Conservation (phyloP, 2,113 vertebrate species). For the Oncorhynchus mykiss region DNA sequence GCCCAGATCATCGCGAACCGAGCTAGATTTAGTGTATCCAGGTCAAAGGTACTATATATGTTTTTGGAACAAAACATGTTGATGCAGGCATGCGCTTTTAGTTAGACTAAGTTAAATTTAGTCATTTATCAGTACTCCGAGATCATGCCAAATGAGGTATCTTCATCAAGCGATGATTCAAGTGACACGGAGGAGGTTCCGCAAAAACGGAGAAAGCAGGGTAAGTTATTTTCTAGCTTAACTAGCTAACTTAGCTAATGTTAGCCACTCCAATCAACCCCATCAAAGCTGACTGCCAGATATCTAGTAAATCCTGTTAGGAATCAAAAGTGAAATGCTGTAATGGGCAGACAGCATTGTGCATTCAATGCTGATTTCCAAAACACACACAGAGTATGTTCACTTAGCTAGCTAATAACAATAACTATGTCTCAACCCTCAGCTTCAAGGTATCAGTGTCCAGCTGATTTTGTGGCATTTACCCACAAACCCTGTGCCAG, state of each 20-base stretch:
- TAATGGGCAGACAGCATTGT: background rate
- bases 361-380: background rate
- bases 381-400: no score
- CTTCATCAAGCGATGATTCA: background rate
- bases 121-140: no score
- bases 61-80: no score
- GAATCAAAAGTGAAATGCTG: background rate
- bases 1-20: no score
- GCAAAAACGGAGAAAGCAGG: constrained; percentile 19
- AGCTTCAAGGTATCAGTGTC: constrained; percentile 63
- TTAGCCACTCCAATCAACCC: constrained; percentile 31
- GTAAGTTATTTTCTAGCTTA: constrained; percentile 26
- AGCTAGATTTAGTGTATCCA: no score
- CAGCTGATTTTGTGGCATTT: constrained; percentile 68
- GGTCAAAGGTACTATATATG: no score
- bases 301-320: background rate
- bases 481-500: constrained; percentile 57
- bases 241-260: background rate
- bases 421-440: background rate
- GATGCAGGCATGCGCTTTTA: no score
- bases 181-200: background rate
- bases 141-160: background rate
- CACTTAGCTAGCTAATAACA: background rate
- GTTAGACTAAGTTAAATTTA: no score
- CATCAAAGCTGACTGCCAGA: constrained; percentile 40